These are phyloP conservation scores for Tenebrio molitor DNA, from an alignment of 1,140 invertebrate genomes.

Conservation along the genomic window DNA sequence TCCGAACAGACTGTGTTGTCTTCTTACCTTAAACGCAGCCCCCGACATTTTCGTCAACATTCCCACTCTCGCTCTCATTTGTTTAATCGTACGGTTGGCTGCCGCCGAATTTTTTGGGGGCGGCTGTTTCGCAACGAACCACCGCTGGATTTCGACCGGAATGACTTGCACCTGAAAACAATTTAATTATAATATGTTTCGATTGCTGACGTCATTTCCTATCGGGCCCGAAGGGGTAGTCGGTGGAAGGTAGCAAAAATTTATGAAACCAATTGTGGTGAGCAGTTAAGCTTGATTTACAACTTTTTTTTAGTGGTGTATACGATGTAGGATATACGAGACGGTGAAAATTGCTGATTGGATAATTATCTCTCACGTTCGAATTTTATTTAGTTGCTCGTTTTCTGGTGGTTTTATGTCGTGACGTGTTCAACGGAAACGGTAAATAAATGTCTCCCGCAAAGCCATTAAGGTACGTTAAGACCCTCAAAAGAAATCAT, in stretches of 20 bases:
- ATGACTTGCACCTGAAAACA: conserved; percentile 25
- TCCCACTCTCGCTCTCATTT: no score
- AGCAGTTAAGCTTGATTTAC: no score
- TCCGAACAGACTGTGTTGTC: neutral
- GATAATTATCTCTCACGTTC: no score
- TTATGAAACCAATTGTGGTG: neutral
- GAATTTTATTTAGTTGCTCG: conserved; percentile 4
- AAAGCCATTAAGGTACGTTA: conserved; percentile 48
- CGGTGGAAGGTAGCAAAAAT: neutral
- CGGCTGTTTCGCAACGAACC: neutral
- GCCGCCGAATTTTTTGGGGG: neutral
- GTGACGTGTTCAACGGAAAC: neutral
- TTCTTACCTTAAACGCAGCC: neutral
- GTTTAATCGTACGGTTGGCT: no score
- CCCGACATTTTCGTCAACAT: neutral
- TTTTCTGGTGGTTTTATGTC: neutral
- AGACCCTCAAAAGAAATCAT: conserved; percentile 51
- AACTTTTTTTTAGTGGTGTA: no score
- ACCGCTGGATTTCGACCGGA: neutral
- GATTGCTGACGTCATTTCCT: conserved; percentile 28
- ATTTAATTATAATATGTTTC: conserved; percentile 10
- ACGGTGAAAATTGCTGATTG: no score
- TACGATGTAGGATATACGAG: no score
- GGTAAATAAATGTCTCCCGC: conserved; percentile 48
- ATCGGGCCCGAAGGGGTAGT: neutral